Conservation (phyloP, 2,888 invertebrate species). For the Scelioninae gen. 2 region DNA sequence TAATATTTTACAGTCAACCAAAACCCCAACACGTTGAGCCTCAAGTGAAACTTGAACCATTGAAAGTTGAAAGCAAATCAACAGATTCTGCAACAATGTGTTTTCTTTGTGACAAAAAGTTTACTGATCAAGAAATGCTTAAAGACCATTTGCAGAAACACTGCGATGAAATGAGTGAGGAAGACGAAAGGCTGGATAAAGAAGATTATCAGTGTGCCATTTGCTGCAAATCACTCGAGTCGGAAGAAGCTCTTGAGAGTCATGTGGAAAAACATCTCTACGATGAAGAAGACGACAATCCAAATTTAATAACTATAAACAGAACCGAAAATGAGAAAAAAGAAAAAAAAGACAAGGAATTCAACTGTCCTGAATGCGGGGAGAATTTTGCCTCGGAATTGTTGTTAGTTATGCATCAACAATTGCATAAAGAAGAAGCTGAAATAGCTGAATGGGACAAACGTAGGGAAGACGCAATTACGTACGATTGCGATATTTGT, state of each 20-base stretch:
- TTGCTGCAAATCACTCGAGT: slow-evolving; percentile 68
- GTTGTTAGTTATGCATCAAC: slow-evolving; percentile 70
- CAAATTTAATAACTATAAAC: slow-evolving; percentile 68
- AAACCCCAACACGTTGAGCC: neutral
- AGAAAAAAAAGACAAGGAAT: slow-evolving; percentile 50
- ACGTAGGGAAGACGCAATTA: slow-evolving; percentile 62
- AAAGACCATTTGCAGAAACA: slow-evolving; percentile 73
- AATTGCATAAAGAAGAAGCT: slow-evolving; percentile 71
- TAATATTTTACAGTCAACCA: slow-evolving; percentile 21
- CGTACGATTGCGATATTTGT: slow-evolving; percentile 69
- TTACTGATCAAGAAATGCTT: slow-evolving; percentile 70
- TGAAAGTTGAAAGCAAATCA: neutral
- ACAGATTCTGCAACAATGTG: slow-evolving; percentile 61
- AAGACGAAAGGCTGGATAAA: slow-evolving; percentile 64
- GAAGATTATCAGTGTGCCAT: slow-evolving; percentile 72
- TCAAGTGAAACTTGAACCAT: neutral
- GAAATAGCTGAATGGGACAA: slow-evolving; percentile 71
- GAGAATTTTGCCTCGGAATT: slow-evolving; percentile 68
- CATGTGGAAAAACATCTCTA: slow-evolving; percentile 72
- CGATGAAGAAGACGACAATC: slow-evolving; percentile 72
- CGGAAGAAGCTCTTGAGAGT: slow-evolving; percentile 68
- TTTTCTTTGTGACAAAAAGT: slow-evolving; percentile 72
- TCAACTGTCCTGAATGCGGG: slow-evolving; percentile 67
- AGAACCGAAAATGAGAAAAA: slow-evolving; percentile 53
- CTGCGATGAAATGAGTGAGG: slow-evolving; percentile 71